Evolutionary conservation across 1,140 invertebrate species (phyloP), one percentile per base, ranked within the genome.

Genomic region (Tetragonula clypearis): DNA sequence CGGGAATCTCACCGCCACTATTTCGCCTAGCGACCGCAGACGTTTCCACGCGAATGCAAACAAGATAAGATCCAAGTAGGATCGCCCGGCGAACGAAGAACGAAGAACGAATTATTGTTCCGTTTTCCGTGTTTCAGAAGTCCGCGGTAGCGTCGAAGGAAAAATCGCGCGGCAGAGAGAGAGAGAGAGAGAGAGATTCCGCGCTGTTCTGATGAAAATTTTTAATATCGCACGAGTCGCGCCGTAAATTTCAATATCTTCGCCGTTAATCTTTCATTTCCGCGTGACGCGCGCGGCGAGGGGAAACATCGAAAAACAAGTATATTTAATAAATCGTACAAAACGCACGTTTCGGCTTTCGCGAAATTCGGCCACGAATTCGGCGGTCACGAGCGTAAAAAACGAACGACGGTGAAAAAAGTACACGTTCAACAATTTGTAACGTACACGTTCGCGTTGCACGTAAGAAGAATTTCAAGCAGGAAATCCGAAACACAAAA

Each of bases 1-100:
- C 41, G 6, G n/a, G 26, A 79, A 62, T 62, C 79, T 12, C 5
- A 15, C 21, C 12, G 14, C 21, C 23, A 23, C 35, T 41, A 26
- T 65, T 79, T 79, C 49, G 21, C 65, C 49, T 71, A 41, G 26
- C 58, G 1, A 1, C 21, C 68, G 35, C 56, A 21, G 8, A 26
- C 12, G 8, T 41, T 58, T 84, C 14, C 11, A 17, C 12, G 11
- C 19, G 35, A 69, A 71, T 72, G 77, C 58, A 84, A 84, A 84
- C 76, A 73, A 62, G 26, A 35, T 56, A 21, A 55, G 55, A 65
- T 30, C 17, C 53, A 55, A 72, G 56, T 77, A 79, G 69, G 30
- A 30, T 30, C 9, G 41, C 2, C 23, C 71, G 30, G 14, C 53
- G 30, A 65, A 82, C 41, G 21, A 41, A 65, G 71, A 15, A 49